Evolutionary conservation across 2,797 vertebrate genomes (phyloP), one percentile per base, ranked within the genome.

Genomic region (Gallirallus australis): DNA sequence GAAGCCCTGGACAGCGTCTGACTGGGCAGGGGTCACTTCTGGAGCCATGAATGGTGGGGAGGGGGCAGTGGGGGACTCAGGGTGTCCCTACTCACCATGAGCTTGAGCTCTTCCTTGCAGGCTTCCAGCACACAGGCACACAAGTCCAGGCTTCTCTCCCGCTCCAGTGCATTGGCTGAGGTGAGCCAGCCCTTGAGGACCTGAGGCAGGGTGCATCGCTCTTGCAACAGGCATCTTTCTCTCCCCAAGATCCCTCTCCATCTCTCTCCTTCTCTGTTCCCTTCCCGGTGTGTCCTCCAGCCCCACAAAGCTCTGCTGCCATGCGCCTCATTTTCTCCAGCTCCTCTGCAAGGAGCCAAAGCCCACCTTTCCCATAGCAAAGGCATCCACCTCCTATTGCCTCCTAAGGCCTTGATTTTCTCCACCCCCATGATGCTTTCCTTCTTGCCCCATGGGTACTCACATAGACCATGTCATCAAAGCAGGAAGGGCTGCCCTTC

Each of bases 31-130:
- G 70, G 7, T 56, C 30, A 18, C 19, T 64, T 31, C n/a, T 10
- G 1, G 59, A 40, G n/a, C 23, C 27, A 14, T 5, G 18, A 20
- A 33, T 8, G 39, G 48, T 31, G n/a, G 48, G 13, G 20, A 45
- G 4, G 50, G 33, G 48, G 18, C 33, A 48, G 4, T 11, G 10
- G 23, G n/a, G 39, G 13, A 45, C 1, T 2, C 2, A 1, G 25
- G 39, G 39, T 59, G 18, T 25, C 16, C 14, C 40, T 47, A 28
- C 50, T 73, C 81, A 64, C 68, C 50, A 2, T 27, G 27, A 83
- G 27, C 48, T 35, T n/a, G 7, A 2, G 16, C 25, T 11, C 9
- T 11, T 48, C 33, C 59, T 64, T 56, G 81, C 39, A 64, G 27
- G 69, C 5, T 3, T 19, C 23, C 81, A 83, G 69, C 50, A 73